These are phyloP conservation scores for Siniperca obscura DNA, from an alignment of 2,797 vertebrate genomes.

Conservation along the genomic window DNA sequence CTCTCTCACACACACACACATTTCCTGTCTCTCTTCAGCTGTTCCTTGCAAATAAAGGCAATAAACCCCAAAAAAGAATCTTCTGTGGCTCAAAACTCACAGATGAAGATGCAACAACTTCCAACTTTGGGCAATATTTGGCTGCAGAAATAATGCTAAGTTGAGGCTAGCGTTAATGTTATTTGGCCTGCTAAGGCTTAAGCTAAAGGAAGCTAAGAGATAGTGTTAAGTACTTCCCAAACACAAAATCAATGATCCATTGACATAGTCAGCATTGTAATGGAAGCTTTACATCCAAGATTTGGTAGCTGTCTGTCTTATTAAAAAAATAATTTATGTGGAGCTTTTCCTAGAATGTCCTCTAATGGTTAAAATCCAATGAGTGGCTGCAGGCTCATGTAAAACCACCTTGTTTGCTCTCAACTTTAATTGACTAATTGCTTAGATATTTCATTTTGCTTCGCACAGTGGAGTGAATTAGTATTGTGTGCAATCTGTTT, in stretches of 20 bases:
- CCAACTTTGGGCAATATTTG: background rate
- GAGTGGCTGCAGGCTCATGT: conserved; percentile 45
- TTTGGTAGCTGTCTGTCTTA: background rate
- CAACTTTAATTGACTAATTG: conserved; percentile 74
- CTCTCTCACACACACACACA: too few species aligned
- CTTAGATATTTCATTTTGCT: conserved; percentile 64
- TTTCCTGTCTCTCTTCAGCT: too few species aligned
- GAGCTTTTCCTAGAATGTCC: conserved; percentile 63
- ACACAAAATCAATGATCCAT: background rate
- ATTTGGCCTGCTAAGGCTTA: background rate
- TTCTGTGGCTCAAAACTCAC: background rate
- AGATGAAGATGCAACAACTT: background rate
- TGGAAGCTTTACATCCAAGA: background rate
- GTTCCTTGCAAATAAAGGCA: background rate
- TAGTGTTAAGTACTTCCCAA: background rate
- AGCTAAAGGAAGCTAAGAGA: background rate
- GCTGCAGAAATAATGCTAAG: background rate
- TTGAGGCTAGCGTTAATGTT: background rate
- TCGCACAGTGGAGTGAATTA: conserved; percentile 49
- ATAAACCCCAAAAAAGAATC: too few species aligned
- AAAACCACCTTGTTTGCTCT: conserved; percentile 68
- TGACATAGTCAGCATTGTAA: background rate
- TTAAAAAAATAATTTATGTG: conserved; percentile 14
- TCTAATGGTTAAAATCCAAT: conserved; percentile 65
- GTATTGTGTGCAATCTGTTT: conserved; percentile 64